Conservation (phyloP, 2,797 vertebrate genomes). For the Rallus crepitans region DNA sequence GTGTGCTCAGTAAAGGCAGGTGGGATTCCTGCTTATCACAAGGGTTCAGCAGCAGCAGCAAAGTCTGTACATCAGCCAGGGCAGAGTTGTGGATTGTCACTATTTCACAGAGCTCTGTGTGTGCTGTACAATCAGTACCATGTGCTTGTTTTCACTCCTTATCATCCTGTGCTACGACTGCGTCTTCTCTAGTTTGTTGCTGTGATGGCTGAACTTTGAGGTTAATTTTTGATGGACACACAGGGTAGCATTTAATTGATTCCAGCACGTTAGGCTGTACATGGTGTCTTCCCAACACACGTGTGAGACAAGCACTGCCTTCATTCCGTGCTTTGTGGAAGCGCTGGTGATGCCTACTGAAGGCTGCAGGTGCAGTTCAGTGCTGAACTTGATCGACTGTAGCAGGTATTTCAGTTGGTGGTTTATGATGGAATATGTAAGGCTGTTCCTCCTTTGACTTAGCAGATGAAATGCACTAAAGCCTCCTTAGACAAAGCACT, state of each 20-base stretch:
- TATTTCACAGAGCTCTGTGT: not conserved
- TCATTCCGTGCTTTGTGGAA: not conserved
- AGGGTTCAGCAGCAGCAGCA: not conserved
- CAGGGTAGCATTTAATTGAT: not conserved
- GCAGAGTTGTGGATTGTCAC: not conserved
- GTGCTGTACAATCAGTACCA: not conserved
- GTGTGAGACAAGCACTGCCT: not conserved
- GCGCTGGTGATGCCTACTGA: not conserved
- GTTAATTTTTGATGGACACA: not conserved
- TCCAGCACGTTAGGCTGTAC: not conserved
- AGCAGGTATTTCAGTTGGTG: not conserved
- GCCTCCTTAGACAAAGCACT: not conserved
- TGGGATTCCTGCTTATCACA: not conserved
- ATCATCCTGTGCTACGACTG: not conserved
- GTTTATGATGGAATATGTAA: not conserved
- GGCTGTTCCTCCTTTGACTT: not conserved
- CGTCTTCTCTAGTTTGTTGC: not conserved
- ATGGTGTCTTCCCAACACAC: fast-evolving
- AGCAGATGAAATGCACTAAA: not conserved
- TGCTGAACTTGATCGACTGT: not conserved
- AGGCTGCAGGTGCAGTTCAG: not conserved
- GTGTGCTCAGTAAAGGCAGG: not conserved
- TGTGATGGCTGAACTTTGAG: not conserved
- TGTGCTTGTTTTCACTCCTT: fast-evolving
- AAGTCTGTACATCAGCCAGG: not conserved